phyloP scores from a whole-genome alignment of 2,113 vertebrate genomes.

The Holacanthus passer region DNA sequence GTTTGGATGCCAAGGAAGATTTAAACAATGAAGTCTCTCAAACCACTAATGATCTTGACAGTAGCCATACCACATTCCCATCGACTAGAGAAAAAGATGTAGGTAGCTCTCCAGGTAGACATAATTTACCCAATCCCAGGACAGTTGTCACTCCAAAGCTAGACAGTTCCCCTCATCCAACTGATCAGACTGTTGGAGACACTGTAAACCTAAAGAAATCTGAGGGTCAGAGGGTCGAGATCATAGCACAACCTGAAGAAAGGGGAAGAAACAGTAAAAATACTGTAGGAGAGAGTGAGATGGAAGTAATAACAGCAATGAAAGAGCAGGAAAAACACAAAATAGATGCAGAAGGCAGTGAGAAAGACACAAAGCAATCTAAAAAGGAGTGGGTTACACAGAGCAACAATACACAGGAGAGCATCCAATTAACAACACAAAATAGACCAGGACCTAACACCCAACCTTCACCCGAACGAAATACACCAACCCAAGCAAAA shows the following conservation, averaged over 20 bases:
- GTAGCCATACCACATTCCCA: conserved; percentile 14
- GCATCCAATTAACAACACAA: conserved; percentile 36
- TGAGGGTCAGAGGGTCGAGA: neutral
- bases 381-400: conserved; percentile 23
- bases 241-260: conserved; percentile 11
- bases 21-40: conserved; percentile 26
- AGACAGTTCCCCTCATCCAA: conserved; percentile 1
- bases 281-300: conserved; percentile 3
- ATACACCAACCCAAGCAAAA: conserved; percentile 31
- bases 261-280: conserved; percentile 4
- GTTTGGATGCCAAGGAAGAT: conserved; percentile 41
- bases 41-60: conserved; percentile 36
- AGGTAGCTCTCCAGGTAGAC: neutral
- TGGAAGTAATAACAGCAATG: neutral
- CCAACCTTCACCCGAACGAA: conserved; percentile 32
- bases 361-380: conserved; percentile 21
- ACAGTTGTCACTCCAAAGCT: conserved; percentile 26
- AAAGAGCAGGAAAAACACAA: conserved; percentile 22
- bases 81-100: conserved; percentile 28
- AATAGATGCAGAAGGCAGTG: neutral
- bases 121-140: conserved; percentile 38
- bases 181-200: conserved; percentile 26
- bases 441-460: conserved; percentile 25
- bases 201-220: conserved; percentile 1
- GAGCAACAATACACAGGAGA: conserved; percentile 27